These are phyloP conservation scores for Cyclopterus lumpus DNA, from an alignment of 2,797 vertebrate species.

Conservation along the genomic window DNA sequence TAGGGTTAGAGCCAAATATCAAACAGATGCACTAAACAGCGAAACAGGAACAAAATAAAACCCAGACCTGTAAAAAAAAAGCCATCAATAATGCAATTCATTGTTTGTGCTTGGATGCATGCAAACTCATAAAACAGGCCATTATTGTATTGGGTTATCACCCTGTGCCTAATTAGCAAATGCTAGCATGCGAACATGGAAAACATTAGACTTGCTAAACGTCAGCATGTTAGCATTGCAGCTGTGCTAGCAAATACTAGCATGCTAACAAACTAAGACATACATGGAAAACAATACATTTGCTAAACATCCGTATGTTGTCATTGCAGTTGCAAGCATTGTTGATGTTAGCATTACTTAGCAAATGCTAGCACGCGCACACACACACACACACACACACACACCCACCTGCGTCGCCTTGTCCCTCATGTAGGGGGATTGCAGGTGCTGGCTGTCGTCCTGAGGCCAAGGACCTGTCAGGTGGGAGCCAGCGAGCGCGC, in stretches of 20 bases:
- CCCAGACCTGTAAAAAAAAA: background rate
- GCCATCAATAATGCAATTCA: background rate
- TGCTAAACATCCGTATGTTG: too few relatives aligned
- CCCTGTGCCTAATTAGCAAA: too few relatives aligned
- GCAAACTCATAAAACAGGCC: background rate
- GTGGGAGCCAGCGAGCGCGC: constrained; percentile 90
- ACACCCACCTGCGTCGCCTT: constrained; percentile 94
- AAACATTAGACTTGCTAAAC: too few relatives aligned
- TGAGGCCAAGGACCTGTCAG: constrained; percentile 96
- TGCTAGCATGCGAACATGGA: background rate
- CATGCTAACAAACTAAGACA: background rate
- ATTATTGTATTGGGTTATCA: background rate
- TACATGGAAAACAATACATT: background rate
- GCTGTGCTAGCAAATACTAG: too few relatives aligned
- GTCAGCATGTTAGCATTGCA: too few relatives aligned
- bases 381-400: constrained; percentile 70
- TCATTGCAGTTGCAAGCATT: too few relatives aligned
- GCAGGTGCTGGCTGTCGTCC: constrained; percentile 90
- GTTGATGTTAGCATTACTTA: too few relatives aligned
- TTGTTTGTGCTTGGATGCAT: background rate
- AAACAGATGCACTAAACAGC: background rate
- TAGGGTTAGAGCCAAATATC: constrained; percentile 16
- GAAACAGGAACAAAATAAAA: background rate
- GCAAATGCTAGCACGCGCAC: background rate
- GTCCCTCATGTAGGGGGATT: constrained; percentile 95